Conservation (phyloP, 2,797 vertebrate species). For the Halcyon badia region DNA sequence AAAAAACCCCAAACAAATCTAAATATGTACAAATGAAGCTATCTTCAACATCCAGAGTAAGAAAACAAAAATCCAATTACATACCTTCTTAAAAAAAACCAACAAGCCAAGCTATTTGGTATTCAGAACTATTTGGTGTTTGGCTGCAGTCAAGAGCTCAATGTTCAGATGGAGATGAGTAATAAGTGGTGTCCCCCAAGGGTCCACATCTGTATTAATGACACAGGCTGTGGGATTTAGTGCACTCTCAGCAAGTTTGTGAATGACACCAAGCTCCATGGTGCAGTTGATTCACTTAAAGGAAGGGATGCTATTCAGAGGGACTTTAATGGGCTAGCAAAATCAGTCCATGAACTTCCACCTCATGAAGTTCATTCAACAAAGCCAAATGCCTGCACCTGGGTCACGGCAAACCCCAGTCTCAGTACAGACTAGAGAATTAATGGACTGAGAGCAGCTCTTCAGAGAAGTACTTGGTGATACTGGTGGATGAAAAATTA, state of each 20-base stretch:
- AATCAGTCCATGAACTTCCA: not conserved
- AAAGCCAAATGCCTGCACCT: not conserved
- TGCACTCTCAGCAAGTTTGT: not conserved
- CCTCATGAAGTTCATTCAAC: not conserved
- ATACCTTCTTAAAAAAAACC: not conserved
- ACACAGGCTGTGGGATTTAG: not conserved
- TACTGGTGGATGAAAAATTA: not conserved
- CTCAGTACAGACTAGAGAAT: not conserved
- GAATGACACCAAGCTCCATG: not conserved
- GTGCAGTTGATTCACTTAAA: not conserved
- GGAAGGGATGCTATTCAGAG: not conserved
- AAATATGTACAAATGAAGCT: not conserved
- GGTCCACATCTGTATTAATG: not conserved
- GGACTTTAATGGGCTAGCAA: not conserved
- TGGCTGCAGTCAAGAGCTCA: not conserved
- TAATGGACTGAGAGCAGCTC: not conserved
- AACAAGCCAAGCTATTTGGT: not conserved
- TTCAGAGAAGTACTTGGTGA: not conserved
- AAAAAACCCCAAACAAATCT: not conserved
- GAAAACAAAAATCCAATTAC: not conserved
- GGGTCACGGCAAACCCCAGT: accelerated
- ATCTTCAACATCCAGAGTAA: not conserved
- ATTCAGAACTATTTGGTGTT: not conserved
- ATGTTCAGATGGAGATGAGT: not conserved
- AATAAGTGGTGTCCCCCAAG: not conserved